A percentile compares a stretch with the other conserved stretches of the same genome.
These are phyloP conservation scores for Ammodytes marinus DNA, from an alignment of 2,113 vertebrate species.

Conservation along the genomic window DNA sequence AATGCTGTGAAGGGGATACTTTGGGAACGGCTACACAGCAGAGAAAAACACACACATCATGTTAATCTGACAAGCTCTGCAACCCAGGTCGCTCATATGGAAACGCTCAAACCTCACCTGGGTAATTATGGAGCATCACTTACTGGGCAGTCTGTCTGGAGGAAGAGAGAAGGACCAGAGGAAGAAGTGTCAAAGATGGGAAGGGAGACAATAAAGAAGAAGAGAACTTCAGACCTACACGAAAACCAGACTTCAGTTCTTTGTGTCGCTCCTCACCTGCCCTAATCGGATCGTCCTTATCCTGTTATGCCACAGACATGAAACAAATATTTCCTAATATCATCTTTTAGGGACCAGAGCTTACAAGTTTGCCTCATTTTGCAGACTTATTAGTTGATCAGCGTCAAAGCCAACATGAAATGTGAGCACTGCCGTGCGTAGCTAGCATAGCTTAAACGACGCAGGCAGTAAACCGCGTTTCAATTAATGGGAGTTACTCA, in stretches of 20 bases:
- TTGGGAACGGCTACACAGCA: slow-evolving; percentile 46
- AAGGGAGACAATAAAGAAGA: slow-evolving; percentile 28
- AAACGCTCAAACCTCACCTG: slow-evolving; percentile 76
- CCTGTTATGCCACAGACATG: slow-evolving; percentile 56
- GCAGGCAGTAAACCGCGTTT: slow-evolving; percentile 55
- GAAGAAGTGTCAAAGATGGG: slow-evolving; percentile 56
- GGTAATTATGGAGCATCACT: slow-evolving; percentile 63
- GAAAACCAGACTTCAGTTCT: slow-evolving; percentile 37
- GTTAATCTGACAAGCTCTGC: slow-evolving; percentile 74
- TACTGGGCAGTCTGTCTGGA: slow-evolving; percentile 48
- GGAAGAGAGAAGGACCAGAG: slow-evolving; percentile 21
- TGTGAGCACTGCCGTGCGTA: slow-evolving; percentile 11
- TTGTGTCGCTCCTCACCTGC: slow-evolving; percentile 54
- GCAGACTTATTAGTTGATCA: slow-evolving; percentile 28
- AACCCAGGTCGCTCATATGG: slow-evolving; percentile 69
- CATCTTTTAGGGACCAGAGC: slow-evolving; percentile 31
- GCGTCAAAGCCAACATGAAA: slow-evolving; percentile 46
- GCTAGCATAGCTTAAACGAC: slow-evolving; percentile 49
- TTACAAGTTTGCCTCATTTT: slow-evolving; percentile 19
- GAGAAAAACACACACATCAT: slow-evolving; percentile 70
- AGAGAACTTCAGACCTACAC: slow-evolving; percentile 15
- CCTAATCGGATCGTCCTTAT: slow-evolving; percentile 43
- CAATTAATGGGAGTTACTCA: slow-evolving; percentile 66
- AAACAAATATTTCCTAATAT: slow-evolving; percentile 48
- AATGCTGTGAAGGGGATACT: slow-evolving; percentile 42